These are phyloP conservation scores for Ambastaia sidthimunki DNA, from an alignment of 2,797 vertebrate genomes.

Conservation along the genomic window DNA sequence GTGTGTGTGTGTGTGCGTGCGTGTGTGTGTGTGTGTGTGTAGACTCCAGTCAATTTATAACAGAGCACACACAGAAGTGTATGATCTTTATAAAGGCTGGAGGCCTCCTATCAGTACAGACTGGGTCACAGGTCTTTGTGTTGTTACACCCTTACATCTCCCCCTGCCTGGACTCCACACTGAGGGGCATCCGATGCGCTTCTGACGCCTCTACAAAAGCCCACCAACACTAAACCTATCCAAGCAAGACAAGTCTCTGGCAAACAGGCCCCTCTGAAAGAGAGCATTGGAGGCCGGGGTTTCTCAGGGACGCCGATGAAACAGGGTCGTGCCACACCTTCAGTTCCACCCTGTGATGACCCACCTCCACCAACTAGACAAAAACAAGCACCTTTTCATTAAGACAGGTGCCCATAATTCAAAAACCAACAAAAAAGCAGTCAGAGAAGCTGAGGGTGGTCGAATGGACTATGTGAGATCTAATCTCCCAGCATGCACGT, in stretches of 20 bases:
- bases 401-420: conserved; percentile 41
- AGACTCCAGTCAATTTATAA: conserved; percentile 53
- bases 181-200: conserved; percentile 60
- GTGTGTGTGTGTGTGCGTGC: conserved; percentile 47
- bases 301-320: conserved; percentile 29
- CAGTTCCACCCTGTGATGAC: conserved; percentile 28
- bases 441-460: conserved; percentile 52
- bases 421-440: conserved; percentile 59
- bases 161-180: conserved; percentile 22
- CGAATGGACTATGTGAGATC: conserved; percentile 30
- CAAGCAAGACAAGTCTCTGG: conserved; percentile 76
- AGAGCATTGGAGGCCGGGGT: conserved; percentile 46
- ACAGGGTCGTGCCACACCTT: conserved; percentile 24
- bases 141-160: conserved; percentile 19
- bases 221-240: conserved; percentile 66
- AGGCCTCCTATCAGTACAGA: conserved; percentile 35
- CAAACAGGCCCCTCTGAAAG: conserved; percentile 47
- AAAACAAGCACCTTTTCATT: conserved; percentile 36
- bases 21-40: conserved; percentile 41
- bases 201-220: conserved; percentile 78
- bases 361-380: background rate
- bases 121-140: conserved; percentile 57
- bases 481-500: conserved; percentile 32
- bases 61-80: conserved; percentile 45
- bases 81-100: conserved; percentile 41